Percentiles rank a stretch among this genome's conserved stretches.
Evolutionary conservation across 2,113 vertebrate species (phyloP).

Genomic region (Colistium nudipinnis): DNA sequence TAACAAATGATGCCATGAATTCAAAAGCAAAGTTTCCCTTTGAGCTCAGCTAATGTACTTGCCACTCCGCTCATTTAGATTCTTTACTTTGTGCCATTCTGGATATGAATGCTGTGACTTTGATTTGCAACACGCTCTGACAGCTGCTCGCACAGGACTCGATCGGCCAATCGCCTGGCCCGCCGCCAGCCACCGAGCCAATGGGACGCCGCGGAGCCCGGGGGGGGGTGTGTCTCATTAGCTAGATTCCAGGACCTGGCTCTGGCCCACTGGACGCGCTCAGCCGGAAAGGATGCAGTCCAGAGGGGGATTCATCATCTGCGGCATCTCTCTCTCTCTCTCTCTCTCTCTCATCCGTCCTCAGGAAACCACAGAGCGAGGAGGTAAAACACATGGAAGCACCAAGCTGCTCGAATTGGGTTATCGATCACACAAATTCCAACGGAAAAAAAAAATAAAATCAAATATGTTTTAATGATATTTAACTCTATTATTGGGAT

Average conservation of each 20-base stretch:
- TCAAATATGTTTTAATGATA: background rate
- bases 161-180: conserved; percentile 47
- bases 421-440: background rate
- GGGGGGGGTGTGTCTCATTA: conserved; percentile 77
- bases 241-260: conserved; percentile 82
- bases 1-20: background rate
- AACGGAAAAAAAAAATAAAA: background rate
- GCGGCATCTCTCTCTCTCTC: conserved; percentile 20
- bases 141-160: conserved; percentile 39
- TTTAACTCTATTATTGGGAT: no score
- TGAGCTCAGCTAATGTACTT: background rate
- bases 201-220: conserved; percentile 48
- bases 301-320: conserved; percentile 75
- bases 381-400: background rate
- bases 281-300: conserved; percentile 73
- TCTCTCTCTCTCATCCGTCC: conserved; percentile 1
- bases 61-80: conserved; percentile 44
- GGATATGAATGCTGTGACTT: conserved; percentile 42
- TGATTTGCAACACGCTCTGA: conserved; percentile 58
- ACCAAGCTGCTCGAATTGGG: background rate
- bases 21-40: background rate
- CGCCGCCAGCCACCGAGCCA: conserved; percentile 47
- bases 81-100: conserved; percentile 41
- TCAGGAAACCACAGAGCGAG: conserved; percentile 6
- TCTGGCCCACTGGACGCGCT: conserved; percentile 75